Base-by-base conservation (phyloP, 2,113 vertebrate species). In the Asarcornis scutulata region DNA sequence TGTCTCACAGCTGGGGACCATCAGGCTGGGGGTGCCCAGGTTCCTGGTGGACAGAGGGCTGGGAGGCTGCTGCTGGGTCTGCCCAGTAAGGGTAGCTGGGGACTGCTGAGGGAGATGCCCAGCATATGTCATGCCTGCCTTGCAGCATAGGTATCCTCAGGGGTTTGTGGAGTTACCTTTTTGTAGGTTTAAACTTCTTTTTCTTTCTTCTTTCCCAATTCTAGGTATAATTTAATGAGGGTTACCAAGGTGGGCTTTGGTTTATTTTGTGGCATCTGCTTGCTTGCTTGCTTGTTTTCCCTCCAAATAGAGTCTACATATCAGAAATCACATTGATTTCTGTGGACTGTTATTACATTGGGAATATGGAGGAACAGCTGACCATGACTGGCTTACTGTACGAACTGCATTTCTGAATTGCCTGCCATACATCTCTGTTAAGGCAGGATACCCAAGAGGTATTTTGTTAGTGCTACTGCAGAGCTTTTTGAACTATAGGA, bases 401-500 rank as follows among this genome's bases (percentile, higher is more conserved):
- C 58, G 55, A 89, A 48, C 18, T 73, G 29, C 31, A 14, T 90
- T 85, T 90, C 36, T 77, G 36, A 71, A 17, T 46, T 44, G 53
- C 44, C 25, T 83, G 21, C 63, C 50, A 27, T 53, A 44, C 36
- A 80, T 29, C 64, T 86, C 83, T 83, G 2, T 26, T 50, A 58
- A 79, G 58, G 21, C 74, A 18, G n/a, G 40, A 64, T 86, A 73
- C 34, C 55, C 67, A 53, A 58, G 86, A 79, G 40, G 21, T 26
- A 11, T 85, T 91, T 60, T 20, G 23, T 74, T 90, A 81, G 85
- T 74, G 55, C 55, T 91, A 46, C 90, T 83, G 76, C 27, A 93
- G 72, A 52, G 79, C 26, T 91, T 86, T 93, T 69, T 7, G 77
- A 91, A 81, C 86, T 88, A 67, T 55, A 44, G 68, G 34, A 32